Conservation (phyloP, 2,888 invertebrate genomes). For the Gandaritis pyraliata region DNA sequence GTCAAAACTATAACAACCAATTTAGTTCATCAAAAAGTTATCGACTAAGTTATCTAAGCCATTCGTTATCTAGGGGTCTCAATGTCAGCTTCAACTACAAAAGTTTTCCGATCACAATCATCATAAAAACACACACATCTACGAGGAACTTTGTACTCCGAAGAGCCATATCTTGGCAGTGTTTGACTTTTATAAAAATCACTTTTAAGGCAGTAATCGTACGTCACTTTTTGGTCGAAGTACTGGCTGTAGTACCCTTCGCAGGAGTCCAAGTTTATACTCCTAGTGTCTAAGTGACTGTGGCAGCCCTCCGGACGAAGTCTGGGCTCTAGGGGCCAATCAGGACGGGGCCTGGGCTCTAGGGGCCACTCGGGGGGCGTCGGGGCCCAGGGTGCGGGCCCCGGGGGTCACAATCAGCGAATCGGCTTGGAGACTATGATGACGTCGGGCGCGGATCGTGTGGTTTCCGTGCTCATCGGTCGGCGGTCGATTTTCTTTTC, state of each 20-base stretch:
- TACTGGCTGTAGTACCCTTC: conserved; percentile 75
- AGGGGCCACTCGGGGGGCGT: conserved; percentile 65
- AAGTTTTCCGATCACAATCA: conserved; percentile 57
- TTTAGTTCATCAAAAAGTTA: conserved; percentile 5
- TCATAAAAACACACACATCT: conserved; percentile 71
- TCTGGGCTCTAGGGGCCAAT: conserved; percentile 57
- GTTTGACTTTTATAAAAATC: conserved; percentile 69
- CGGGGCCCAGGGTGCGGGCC: conserved; percentile 80
- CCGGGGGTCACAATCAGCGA: conserved; percentile 82
- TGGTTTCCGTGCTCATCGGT: conserved; percentile 92
- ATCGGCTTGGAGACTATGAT: conserved; percentile 87
- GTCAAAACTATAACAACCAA: not conserved
- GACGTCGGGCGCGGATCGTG: conserved; percentile 95
- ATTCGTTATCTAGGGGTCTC: conserved; percentile 74
- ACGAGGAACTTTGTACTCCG: conserved; percentile 53
- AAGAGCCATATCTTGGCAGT: conserved; percentile 73
- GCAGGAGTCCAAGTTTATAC: conserved; percentile 65
- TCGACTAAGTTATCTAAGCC: conserved; percentile 37
- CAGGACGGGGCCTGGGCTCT: conserved; percentile 75
- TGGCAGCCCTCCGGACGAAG: conserved; percentile 67
- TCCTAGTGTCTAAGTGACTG: conserved; percentile 60
- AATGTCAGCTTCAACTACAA: conserved; percentile 70
- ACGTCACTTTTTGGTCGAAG: conserved; percentile 68
- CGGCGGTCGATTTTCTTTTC: conserved; percentile 81
- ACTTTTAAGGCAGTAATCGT: conserved; percentile 77